Evolutionary conservation across 2,797 vertebrate genomes (phyloP).

Genomic region (Rhynchotus rufescens): DNA sequence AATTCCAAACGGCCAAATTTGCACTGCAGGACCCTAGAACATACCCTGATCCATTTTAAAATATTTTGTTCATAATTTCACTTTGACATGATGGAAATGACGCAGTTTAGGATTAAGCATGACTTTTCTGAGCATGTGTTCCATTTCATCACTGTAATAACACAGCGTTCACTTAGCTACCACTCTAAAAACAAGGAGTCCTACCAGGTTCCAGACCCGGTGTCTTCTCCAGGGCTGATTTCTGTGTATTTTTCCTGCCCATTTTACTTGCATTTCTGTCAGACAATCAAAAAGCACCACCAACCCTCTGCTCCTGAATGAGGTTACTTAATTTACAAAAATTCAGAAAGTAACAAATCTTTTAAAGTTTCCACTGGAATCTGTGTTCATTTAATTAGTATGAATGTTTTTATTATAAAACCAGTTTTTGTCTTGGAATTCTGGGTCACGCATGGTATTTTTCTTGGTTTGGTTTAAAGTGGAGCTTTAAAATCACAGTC

Average conservation of each 20-base stretch:
- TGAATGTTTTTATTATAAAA: neutral
- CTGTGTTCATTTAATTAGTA: neutral
- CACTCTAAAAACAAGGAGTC: neutral
- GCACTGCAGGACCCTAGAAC: rapidly evolving
- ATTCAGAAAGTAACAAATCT: neutral
- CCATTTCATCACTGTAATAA: neutral
- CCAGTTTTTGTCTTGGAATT: neutral
- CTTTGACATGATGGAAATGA: neutral
- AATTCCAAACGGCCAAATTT: rapidly evolving
- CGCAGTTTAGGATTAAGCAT: neutral
- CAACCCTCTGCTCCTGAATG: neutral
- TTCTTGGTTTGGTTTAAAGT: neutral
- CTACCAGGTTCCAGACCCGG: neutral
- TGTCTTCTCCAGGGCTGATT: neutral
- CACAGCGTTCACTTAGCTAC: neutral
- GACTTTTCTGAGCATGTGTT: rapidly evolving
- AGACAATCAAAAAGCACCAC: neutral
- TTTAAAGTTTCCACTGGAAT: neutral
- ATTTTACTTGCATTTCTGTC: neutral
- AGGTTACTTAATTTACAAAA: neutral
- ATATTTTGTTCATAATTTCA: neutral
- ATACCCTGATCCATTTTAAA: neutral
- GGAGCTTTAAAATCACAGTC: neutral
- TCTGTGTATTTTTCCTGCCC: neutral
- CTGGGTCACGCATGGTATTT: neutral